phyloP scores from a whole-genome alignment of 1,140 invertebrate species.

The Cephus cinctus region DNA sequence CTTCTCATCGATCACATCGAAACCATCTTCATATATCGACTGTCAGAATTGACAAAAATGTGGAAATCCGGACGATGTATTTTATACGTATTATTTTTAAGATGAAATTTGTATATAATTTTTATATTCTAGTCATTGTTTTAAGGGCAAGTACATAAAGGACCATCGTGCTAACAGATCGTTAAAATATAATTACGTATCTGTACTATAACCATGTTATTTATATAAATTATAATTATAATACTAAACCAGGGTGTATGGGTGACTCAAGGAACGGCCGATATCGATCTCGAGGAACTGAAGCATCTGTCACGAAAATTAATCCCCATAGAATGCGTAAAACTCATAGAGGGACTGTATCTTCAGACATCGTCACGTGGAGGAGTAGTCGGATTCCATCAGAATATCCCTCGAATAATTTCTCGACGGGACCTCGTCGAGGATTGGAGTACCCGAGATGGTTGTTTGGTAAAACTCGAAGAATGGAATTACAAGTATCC shows the following conservation, averaged over 20 bases:
- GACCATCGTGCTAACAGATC: neutral
- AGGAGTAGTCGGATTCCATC: constrained; percentile 2
- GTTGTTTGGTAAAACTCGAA: constrained; percentile 16
- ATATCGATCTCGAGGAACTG: constrained; percentile 16
- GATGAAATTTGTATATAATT: constrained; percentile 19
- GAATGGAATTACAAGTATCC: constrained; percentile 19
- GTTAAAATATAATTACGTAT: constrained; percentile 10
- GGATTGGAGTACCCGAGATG: constrained; percentile 5
- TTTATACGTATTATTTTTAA: constrained; percentile 17
- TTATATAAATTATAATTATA: neutral
- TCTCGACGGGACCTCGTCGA: neutral
- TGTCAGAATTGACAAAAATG: constrained; percentile 13
- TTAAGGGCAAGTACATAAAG: neutral
- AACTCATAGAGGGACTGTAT: constrained; percentile 18
- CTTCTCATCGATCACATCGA: no score
- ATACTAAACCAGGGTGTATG: constrained; percentile 11
- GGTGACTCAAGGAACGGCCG: constrained; percentile 8
- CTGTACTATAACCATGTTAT: neutral
- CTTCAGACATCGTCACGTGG: constrained; percentile 13
- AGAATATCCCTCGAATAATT: neutral
- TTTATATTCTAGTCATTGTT: constrained; percentile 19
- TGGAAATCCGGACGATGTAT: constrained; percentile 8
- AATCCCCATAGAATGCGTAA: constrained; percentile 17
- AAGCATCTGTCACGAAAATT: constrained; percentile 16
- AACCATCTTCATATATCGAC: constrained; percentile 13